phyloP scores from a whole-genome alignment of 2,113 vertebrate species.

The Zosterops pallidus region DNA sequence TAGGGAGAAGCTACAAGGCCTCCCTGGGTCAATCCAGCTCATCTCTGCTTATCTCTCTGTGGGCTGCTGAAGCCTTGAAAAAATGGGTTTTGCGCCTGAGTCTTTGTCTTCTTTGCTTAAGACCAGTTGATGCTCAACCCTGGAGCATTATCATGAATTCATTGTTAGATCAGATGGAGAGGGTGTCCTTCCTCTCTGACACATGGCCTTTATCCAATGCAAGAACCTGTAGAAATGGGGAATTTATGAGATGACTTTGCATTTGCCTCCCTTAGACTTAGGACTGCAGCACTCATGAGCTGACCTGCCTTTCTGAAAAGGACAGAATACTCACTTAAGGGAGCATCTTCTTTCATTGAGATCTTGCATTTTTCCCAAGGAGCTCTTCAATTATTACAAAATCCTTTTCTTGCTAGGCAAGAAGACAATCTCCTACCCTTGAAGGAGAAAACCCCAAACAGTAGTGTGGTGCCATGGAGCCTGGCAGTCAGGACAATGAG shows the following conservation, averaged over 20 bases:
- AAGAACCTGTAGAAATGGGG: neutral
- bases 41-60: neutral
- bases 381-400: neutral
- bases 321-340: neutral
- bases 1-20: neutral
- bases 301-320: neutral
- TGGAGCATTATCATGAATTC: neutral
- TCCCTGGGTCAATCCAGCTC: neutral
- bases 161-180: neutral
- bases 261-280: neutral
- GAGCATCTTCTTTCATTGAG: neutral
- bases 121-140: neutral
- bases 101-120: neutral
- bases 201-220: neutral
- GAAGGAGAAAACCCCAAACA: neutral
- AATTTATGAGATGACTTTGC: neutral
- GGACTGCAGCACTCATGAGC: neutral
- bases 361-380: neutral
- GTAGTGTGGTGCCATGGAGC: neutral
- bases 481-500: neutral
- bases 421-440: neutral
- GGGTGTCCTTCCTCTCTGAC: neutral
- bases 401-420: neutral
- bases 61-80: neutral
- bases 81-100: neutral